Evolutionary conservation across 2,888 invertebrate genomes (phyloP), one percentile per base, ranked within the genome.

Genomic region (Lymantria dispar): DNA sequence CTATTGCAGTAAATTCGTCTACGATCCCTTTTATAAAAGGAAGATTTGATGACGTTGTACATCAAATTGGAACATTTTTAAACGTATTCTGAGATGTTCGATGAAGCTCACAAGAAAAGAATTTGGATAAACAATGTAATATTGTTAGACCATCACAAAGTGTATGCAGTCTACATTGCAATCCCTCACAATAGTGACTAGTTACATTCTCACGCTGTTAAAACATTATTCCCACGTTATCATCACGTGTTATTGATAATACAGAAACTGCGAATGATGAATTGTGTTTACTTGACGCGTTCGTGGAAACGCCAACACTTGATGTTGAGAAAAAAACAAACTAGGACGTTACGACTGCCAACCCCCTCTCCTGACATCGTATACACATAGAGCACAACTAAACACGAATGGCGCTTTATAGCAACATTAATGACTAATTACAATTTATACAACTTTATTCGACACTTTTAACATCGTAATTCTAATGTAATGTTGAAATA

Each of bases 391-490:
- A 22, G 15, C 37, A 43, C 30, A 44, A 43, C 14, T 33, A 33
- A 22, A 22, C 22, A 22, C 22, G 22, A 22, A n/a, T 31, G 50
- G 7, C 11, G 14, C 11, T 37, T 43, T 45, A 45, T 10, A 38
- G 48, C 33, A 45, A 45, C 45, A 64, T 68, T 67, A 56, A 72
- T 62, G 63, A 63, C 58, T 58, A 58, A 64, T 65, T 22, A 58
- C 58, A 53, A 64, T 71, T 64, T 61, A 61, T 60, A 63, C 56
- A 58, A 57, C 50, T 58, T 56, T 57, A 62, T 66, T 56, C 58
- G 64, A 56, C 60, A 59, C 60, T 62, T 62, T 58, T 54, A 51
- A 61, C 50, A 58, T 51, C 51, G 62, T 70, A 64, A 71, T 67
- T 58, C 48, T 45, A 36, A 58, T 39, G 47, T 37, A 22, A 43